Evolutionary conservation across 2,113 vertebrate species (phyloP).

Genomic region (Halichoeres trimaculatus): DNA sequence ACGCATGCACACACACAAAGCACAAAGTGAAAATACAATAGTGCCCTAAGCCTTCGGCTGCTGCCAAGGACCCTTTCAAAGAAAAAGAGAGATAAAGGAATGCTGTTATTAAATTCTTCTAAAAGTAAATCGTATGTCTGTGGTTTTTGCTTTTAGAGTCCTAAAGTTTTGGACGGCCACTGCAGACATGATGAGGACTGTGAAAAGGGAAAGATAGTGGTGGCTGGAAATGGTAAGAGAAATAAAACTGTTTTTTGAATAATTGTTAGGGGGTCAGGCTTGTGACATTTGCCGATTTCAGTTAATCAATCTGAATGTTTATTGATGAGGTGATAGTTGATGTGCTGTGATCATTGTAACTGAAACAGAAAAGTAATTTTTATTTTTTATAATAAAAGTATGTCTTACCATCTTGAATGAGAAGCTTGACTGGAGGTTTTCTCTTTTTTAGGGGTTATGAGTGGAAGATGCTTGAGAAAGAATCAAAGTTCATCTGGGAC

Average conservation of each 20-base stretch:
- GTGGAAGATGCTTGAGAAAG: slow-evolving; percentile 84
- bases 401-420: too few species aligned
- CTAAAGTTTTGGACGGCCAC: slow-evolving; percentile 75
- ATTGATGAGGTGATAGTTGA: background rate
- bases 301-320: background rate
- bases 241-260: background rate
- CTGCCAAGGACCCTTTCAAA: background rate
- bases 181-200: slow-evolving; percentile 86
- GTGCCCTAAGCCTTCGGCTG: too few species aligned
- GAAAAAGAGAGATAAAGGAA: background rate
- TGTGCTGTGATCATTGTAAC: background rate
- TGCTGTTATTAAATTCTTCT: background rate
- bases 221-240: slow-evolving; percentile 75
- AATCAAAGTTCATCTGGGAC: slow-evolving; percentile 77
- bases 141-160: slow-evolving; percentile 80
- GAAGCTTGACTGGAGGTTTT: background rate
- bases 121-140: background rate
- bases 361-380: background rate
- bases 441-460: slow-evolving; percentile 85
- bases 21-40: too few species aligned
- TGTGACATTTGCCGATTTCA: background rate
- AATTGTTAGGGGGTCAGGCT: background rate
- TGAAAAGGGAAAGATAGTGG: slow-evolving; percentile 82
- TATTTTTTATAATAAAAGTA: too few species aligned
- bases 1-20: too few species aligned